These are phyloP conservation scores for Butastur rufipennis DNA, from an alignment of 2,113 vertebrate species.

Conservation along the genomic window DNA sequence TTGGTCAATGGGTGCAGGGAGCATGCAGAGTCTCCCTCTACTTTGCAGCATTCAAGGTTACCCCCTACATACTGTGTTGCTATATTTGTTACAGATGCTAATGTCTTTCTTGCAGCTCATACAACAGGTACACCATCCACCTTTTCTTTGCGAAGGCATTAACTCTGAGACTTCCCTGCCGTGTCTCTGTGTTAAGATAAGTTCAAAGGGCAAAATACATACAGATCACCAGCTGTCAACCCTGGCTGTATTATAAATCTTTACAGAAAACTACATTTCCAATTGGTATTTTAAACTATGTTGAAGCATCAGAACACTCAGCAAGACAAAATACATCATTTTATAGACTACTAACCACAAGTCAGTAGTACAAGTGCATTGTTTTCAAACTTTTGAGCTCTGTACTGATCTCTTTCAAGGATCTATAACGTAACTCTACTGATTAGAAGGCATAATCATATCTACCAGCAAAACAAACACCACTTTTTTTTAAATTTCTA, in stretches of 20 bases:
- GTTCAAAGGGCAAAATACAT: not conserved
- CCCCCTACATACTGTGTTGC: rapidly evolving
- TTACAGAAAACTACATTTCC: not conserved
- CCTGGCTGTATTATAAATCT: not conserved
- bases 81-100: not conserved
- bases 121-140: not conserved
- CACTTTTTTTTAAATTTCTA: not conserved
- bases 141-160: not conserved
- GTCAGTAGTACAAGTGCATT: not conserved
- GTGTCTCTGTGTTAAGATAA: not conserved
- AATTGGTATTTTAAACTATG: not conserved
- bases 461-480: not conserved
- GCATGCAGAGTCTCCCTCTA: not conserved
- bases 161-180: not conserved
- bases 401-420: not conserved
- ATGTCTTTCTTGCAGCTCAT: not conserved
- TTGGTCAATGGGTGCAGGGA: not conserved
- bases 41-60: not conserved
- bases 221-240: not conserved
- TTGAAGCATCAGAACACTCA: not conserved
- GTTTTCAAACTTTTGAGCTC: not conserved
- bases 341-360: not conserved
- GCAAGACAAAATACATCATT: not conserved
- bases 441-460: not conserved
- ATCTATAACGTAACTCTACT: not conserved